A percentile compares a stretch with the other conserved stretches of the same genome.
Evolutionary conservation across 2,797 vertebrate genomes (phyloP).

Genomic region (Lepus oiostolus): DNA sequence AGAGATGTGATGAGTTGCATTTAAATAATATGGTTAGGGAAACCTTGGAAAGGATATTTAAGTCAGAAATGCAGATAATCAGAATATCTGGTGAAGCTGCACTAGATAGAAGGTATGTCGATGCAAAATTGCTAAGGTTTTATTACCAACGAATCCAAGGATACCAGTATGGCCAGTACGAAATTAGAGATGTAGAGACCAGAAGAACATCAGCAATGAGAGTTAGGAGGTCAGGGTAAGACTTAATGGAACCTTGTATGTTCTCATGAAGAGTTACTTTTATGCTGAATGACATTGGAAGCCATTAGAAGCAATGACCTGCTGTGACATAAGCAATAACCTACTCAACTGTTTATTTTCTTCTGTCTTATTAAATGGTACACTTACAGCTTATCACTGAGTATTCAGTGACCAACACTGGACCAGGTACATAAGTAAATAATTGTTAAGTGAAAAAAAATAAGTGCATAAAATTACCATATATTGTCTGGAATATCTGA

Average conservation of each 20-base stretch:
- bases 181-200: not conserved
- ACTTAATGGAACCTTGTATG: too few relatives aligned
- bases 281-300: not conserved
- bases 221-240: not conserved
- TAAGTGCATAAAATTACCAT: not conserved
- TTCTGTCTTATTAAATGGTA: not conserved
- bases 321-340: too few relatives aligned
- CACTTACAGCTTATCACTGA: not conserved
- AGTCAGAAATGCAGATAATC: not conserved
- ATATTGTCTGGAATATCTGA: not conserved
- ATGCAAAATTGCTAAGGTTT: not conserved
- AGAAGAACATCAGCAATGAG: not conserved
- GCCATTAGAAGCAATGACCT: not conserved
- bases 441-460: not conserved
- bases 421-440: not conserved
- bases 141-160: not conserved
- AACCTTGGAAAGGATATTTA: not conserved
- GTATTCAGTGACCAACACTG: not conserved
- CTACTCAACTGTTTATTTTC: not conserved
- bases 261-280: not conserved
- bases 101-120: not conserved
- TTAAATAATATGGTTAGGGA: not conserved
- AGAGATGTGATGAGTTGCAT: not conserved
- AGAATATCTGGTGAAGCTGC: not conserved
- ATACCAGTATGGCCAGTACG: not conserved